Evolutionary conservation across 2,797 vertebrate species (phyloP).

Genomic region (Micrastur ruficollis): DNA sequence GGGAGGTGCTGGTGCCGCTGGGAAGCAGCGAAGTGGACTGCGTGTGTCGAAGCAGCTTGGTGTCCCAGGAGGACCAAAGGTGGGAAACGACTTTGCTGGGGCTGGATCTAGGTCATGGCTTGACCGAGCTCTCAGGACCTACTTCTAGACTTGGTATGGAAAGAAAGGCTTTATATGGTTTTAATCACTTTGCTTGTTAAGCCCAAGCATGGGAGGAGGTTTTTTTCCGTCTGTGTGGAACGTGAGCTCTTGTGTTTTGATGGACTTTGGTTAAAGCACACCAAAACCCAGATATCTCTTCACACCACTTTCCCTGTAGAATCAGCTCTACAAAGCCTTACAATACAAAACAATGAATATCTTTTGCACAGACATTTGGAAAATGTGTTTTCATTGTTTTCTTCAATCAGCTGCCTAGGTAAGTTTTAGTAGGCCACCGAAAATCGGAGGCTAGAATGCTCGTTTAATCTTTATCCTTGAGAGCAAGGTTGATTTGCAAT

Average conservation of each 20-base stretch:
- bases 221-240: not conserved
- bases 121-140: not conserved
- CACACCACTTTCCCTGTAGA: not conserved
- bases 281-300: not conserved
- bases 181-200: not conserved
- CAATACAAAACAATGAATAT: not conserved
- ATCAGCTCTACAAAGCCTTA: not conserved
- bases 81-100: not conserved
- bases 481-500: not conserved
- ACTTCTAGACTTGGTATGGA: not conserved
- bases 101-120: not conserved
- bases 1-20: not conserved
- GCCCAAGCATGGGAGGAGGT: not conserved
- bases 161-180: not conserved
- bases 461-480: not conserved
- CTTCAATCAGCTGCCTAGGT: not conserved
- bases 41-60: not conserved
- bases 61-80: not conserved
- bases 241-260: not conserved
- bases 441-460: not conserved
- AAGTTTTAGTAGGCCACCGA: not conserved
- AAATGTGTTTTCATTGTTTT: not conserved
- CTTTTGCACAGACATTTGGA: not conserved
- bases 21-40: not conserved
- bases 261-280: not conserved